These are phyloP conservation scores for Ditula angustiorana DNA, from an alignment of 2,888 invertebrate genomes.

Conservation along the genomic window DNA sequence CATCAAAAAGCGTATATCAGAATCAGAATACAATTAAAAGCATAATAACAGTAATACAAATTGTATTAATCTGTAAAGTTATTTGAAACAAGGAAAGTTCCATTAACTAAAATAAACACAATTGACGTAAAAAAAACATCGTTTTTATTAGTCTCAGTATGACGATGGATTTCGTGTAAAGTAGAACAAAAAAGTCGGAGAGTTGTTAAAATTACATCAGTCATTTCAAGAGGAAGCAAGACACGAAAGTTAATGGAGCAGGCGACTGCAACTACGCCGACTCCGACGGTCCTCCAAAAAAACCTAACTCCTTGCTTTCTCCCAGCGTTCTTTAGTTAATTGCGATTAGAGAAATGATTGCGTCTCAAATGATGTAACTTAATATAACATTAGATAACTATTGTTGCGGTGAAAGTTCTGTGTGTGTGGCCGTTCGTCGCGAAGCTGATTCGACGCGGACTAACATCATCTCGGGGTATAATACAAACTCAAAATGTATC, in stretches of 20 bases:
- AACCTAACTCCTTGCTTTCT: slow-evolving; percentile 20
- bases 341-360: slow-evolving; percentile 46
- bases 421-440: background rate
- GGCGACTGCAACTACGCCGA: background rate
- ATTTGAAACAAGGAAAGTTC: no score
- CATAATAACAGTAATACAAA: no score
- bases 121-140: background rate
- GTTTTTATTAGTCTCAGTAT: no score
- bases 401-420: slow-evolving; percentile 63
- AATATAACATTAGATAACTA: slow-evolving; percentile 67
- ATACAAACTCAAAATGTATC: no score
- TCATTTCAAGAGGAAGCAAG: slow-evolving; percentile 8
- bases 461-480: background rate
- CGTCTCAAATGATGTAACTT: slow-evolving; percentile 59
- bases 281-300: background rate
- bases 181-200: no score
- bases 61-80: no score
- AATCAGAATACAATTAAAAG: no score
- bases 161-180: no score
- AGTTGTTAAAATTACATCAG: background rate
- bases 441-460: slow-evolving; percentile 1
- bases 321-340: slow-evolving; percentile 36
- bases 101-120: no score
- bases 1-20: no score
- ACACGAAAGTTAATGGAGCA: background rate